Evolutionary conservation across 1,140 invertebrate genomes (phyloP).

Genomic region (Pseudomyrmex gracilis): DNA sequence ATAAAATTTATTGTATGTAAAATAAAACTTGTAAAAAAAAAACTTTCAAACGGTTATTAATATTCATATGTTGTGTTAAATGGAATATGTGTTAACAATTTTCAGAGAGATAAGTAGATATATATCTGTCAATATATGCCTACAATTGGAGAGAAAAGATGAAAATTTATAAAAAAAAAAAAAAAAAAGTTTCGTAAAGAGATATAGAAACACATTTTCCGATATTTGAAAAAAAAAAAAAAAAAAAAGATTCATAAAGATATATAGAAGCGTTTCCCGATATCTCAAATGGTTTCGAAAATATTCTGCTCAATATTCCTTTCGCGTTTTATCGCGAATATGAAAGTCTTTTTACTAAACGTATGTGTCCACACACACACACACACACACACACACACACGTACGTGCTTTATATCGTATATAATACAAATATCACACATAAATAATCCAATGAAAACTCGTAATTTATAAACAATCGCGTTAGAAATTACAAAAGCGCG

Average conservation of each 20-base stretch:
- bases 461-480: neutral
- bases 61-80: no score
- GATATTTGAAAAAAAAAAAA: slow-evolving; percentile 17
- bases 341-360: slow-evolving; percentile 23
- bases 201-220: slow-evolving; percentile 31
- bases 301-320: slow-evolving; percentile 28
- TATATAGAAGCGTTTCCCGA: slow-evolving; percentile 32
- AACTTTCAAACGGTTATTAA: slow-evolving; percentile 16
- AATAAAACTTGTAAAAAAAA: slow-evolving; percentile 6
- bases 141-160: neutral
- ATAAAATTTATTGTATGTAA: slow-evolving; percentile 51
- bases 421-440: neutral
- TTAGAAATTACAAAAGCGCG: neutral
- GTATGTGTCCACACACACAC: neutral
- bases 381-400: no score
- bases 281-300: slow-evolving; percentile 41
- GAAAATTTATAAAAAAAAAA: neutral
- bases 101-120: slow-evolving; percentile 23
- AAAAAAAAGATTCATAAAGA: slow-evolving; percentile 8
- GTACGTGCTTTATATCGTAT: neutral
- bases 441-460: neutral
- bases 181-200: slow-evolving; percentile 4
- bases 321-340: neutral
- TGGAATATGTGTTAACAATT: slow-evolving; percentile 31
- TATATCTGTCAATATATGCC: neutral